phyloP scores from a whole-genome alignment of 37 sponge, comb jelly and placozoan genomes.

The Ianthella basta region DNA sequence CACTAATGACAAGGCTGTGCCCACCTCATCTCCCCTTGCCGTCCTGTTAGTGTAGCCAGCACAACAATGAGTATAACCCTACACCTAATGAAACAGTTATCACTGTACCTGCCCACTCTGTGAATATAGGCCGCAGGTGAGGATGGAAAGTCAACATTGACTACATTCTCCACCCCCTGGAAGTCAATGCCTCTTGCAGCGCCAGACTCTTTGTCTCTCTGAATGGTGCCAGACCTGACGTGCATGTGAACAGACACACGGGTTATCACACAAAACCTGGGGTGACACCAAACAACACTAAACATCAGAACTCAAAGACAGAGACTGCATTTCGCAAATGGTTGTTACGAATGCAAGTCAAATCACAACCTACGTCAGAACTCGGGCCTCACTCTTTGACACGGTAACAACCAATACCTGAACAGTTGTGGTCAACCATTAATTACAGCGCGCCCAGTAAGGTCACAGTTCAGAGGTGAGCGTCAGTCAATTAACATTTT shows the following conservation, averaged over 20 bases:
- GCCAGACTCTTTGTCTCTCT: slow-evolving; percentile 84
- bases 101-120: slow-evolving; percentile 88
- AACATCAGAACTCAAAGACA: background rate
- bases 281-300: too few species aligned
- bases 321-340: background rate
- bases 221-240: background rate
- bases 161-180: slow-evolving; percentile 91
- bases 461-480: too few species aligned
- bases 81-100: background rate
- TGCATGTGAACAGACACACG: too few species aligned
- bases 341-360: too few species aligned
- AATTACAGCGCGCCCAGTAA: too few species aligned
- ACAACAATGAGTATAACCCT: slow-evolving; percentile 2
- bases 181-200: slow-evolving; percentile 97
- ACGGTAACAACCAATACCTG: too few species aligned
- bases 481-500: too few species aligned
- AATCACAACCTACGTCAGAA: too few species aligned
- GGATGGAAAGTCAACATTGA: slow-evolving; percentile 97
- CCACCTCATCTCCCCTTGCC: slow-evolving; percentile 83
- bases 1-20: slow-evolving; percentile 88
- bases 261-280: too few species aligned
- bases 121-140: slow-evolving; percentile 85
- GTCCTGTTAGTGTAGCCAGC: slow-evolving; percentile 59
- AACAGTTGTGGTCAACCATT: too few species aligned
- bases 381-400: too few species aligned